phyloP scores from a whole-genome alignment of 1,140 invertebrate genomes.

The Berghia stephanieae region DNA sequence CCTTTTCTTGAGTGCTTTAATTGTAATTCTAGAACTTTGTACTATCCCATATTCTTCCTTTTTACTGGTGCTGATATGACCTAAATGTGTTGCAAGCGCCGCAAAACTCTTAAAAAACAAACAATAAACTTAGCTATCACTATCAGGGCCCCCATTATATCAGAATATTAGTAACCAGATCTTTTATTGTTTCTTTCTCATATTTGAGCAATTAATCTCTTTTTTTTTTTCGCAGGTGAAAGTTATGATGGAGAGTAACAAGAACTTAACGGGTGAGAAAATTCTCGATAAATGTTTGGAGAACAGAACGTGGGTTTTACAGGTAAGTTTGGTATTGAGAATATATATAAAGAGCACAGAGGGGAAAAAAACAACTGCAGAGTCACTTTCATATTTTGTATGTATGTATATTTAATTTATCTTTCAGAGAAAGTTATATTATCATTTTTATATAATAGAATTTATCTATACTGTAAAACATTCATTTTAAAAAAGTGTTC shows the following conservation, averaged over 20 bases:
- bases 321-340: slow-evolving; percentile 48
- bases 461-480: neutral
- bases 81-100: no score
- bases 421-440: neutral
- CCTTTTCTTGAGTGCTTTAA: no score
- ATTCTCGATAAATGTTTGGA: slow-evolving; percentile 62
- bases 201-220: neutral
- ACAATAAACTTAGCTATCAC: no score
- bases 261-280: slow-evolving; percentile 47
- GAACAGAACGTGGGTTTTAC: slow-evolving; percentile 61
- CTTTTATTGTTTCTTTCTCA: no score
- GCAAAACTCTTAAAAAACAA: no score
- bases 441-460: neutral
- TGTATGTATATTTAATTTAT: neutral
- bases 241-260: slow-evolving; percentile 51
- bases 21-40: no score
- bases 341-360: no score
- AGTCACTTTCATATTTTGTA: neutral
- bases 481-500: neutral
- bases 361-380: no score
- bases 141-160: no score
- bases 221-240: slow-evolving; percentile 48
- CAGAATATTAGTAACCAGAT: no score
- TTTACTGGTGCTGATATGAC: no score
- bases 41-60: no score